Conservation (phyloP, 2,888 invertebrate species). For the Acleris literana region DNA sequence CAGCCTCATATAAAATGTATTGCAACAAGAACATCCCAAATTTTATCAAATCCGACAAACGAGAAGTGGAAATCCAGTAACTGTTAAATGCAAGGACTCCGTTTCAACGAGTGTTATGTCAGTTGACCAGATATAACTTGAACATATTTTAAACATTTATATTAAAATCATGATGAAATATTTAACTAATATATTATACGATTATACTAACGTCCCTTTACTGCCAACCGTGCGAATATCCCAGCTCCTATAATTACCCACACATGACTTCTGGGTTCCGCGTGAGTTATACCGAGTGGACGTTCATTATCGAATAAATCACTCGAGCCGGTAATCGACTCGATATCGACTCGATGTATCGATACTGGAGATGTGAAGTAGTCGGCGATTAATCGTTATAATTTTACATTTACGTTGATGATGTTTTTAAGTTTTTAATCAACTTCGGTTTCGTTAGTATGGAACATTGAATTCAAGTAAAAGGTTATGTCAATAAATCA, state of each 20-base stretch:
- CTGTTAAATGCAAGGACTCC: no score
- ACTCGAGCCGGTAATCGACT: constrained; percentile 52
- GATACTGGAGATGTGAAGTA: constrained; percentile 47
- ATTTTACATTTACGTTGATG: neutral
- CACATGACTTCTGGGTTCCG: constrained; percentile 55
- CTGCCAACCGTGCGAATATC: neutral
- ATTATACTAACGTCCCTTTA: neutral
- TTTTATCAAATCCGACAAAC: no score
- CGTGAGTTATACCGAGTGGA: constrained; percentile 31
- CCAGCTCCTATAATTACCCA: constrained; percentile 42
- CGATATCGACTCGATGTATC: constrained; percentile 50
- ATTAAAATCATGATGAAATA: constrained; percentile 5
- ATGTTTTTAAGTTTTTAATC: no score
- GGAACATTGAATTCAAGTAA: no score
- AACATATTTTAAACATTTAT: neutral
- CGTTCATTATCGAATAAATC: constrained; percentile 47
- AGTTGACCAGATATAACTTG: neutral
- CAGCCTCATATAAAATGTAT: no score
- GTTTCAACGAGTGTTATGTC: neutral
- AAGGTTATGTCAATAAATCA: no score
- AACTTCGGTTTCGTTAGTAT: no score
- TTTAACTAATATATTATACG: no score
- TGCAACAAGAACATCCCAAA: no score
- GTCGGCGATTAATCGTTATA: constrained; percentile 2
- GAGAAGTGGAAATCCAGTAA: no score